phyloP scores from a whole-genome alignment of 2,113 vertebrate species.

The Nycticryphes semicollaris region DNA sequence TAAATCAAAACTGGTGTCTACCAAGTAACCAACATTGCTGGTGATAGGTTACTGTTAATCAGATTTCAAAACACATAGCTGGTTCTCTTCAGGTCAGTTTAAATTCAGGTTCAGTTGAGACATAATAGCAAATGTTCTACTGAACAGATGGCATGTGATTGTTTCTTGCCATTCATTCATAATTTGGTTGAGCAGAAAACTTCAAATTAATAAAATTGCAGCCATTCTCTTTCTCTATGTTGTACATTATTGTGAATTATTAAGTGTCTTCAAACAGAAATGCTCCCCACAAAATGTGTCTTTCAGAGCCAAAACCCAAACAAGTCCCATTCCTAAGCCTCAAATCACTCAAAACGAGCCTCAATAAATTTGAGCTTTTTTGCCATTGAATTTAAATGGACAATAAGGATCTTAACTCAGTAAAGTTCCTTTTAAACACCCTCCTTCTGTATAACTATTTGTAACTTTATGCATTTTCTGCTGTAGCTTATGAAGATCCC shows the following conservation, averaged over 20 bases:
- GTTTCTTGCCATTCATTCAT: neutral
- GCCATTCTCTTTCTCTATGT: neutral
- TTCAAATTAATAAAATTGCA: neutral
- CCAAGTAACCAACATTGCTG: neutral
- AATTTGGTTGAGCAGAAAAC: neutral
- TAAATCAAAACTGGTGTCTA: neutral
- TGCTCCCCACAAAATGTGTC: neutral
- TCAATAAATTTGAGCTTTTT: neutral
- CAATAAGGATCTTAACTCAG: neutral
- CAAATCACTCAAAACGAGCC: neutral
- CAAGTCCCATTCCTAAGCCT: neutral
- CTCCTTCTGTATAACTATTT: neutral
- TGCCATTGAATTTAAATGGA: neutral
- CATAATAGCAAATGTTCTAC: neutral
- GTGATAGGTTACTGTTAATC: neutral
- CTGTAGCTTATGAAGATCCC: neutral
- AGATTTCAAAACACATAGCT: neutral
- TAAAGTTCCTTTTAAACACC: neutral
- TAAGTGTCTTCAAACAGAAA: neutral
- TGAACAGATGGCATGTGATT: neutral
- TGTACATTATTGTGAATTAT: neutral
- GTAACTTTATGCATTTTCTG: neutral
- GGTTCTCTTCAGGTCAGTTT: neutral
- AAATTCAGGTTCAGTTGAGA: neutral
- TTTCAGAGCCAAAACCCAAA: neutral